Evolutionary conservation across 2,888 invertebrate genomes (phyloP), one percentile per base, ranked within the genome.

Genomic region (Plusia festucae): DNA sequence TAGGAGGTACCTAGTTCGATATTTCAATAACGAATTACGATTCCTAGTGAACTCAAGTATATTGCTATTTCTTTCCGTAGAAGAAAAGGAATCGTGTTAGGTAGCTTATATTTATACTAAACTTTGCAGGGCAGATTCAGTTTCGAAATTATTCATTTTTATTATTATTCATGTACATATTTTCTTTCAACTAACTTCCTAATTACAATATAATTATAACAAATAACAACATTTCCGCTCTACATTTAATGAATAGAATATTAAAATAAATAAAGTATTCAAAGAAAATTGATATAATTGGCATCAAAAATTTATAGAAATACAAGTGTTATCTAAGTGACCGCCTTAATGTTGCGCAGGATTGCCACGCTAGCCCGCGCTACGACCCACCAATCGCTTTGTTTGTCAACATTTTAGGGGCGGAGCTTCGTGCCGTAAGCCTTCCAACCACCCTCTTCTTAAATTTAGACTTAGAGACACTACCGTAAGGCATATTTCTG

Each of bases 331-430:
- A 86, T 81, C 82, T 81, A 84, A 87, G 85, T 87, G 84, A 87
- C 85, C 88, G 88, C 87, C 87, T 88, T 78, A 82, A 86, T 84
- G 88, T 80, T 93, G 94, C 94, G 94, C 94, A 90, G 88, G 94
- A 94, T 90, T 93, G 88, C 88, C 88, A 85, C 84, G 82, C 82
- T 87, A 82, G 85, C 83, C 84, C 73, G 79, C 82, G 76, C 66
- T 78, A 75, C 78, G 78, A 76, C 83, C 90, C 88, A 85, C 94
- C 94, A 95, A 95, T 95, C 90, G 79, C 84, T 89, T 89, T 89
- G 87, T 90, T 89, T 90, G 91, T 91, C 90, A 91, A 90, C 89
- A 90, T 82, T 70, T 69, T 68, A 82, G 84, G 84, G 94, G 94
- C 91, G 94, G 89, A 82, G 94, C 87, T 83, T 88, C 73, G 59